These are phyloP conservation scores for Galerucella calmariensis DNA, from an alignment of 2,888 invertebrate genomes.

Conservation along the genomic window DNA sequence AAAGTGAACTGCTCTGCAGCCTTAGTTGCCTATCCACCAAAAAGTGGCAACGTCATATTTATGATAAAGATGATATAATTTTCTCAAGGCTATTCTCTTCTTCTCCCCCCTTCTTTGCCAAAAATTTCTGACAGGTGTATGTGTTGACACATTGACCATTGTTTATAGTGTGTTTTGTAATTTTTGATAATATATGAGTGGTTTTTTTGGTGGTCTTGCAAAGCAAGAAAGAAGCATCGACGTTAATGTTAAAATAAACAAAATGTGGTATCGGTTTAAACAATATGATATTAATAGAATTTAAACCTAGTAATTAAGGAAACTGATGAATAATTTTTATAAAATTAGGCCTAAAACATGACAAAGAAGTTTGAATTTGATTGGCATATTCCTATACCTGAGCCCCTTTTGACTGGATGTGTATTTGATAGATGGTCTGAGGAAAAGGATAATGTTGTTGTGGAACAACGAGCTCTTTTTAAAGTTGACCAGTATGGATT, in stretches of 20 bases:
- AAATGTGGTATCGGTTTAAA: conserved; percentile 1
- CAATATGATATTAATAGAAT: conserved; percentile 22
- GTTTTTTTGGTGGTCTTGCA: conserved; percentile 11
- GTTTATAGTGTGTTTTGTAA: not conserved
- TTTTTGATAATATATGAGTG: not conserved
- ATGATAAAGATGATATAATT: conserved; percentile 16
- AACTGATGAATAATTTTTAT: conserved; percentile 21
- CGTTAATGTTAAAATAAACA: conserved; percentile 15
- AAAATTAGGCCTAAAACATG: conserved; percentile 68
- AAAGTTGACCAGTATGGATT: conserved; percentile 98
- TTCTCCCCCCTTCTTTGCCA: not conserved
- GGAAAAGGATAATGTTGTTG: conserved; percentile 92
- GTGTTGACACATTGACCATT: not conserved
- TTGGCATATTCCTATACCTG: conserved; percentile 96
- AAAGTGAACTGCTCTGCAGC: not conserved
- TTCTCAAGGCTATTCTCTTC: conserved; percentile 12
- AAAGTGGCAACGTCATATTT: conserved; percentile 11
- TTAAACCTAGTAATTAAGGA: conserved; percentile 15
- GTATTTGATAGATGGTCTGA: conserved; percentile 98
- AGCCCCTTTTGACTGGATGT: conserved; percentile 84
- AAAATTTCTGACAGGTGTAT: not conserved
- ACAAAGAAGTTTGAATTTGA: conserved; percentile 99
- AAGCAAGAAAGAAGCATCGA: not conserved
- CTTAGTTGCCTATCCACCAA: not conserved
- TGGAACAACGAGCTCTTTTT: conserved; percentile 88